Percentiles rank a stretch among this genome's conserved stretches.
phyloP scores from a whole-genome alignment of 2,797 vertebrate genomes.

The Micromesistius poutassou region DNA sequence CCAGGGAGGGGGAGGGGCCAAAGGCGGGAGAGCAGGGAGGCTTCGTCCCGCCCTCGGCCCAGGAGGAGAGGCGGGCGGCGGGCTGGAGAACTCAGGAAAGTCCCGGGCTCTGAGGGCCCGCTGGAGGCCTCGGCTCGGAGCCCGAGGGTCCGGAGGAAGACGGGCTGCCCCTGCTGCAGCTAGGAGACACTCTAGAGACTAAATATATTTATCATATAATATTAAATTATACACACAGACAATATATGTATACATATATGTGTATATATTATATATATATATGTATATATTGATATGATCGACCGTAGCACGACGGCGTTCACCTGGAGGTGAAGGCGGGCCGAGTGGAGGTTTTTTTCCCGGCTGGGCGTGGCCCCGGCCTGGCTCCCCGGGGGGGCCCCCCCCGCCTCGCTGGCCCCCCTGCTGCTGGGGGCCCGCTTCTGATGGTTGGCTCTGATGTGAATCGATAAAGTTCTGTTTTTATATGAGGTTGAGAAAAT shows the following conservation, averaged over 20 bases:
- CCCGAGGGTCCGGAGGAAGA: slow-evolving; percentile 31
- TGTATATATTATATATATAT: background rate
- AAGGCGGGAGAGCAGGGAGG: slow-evolving; percentile 24
- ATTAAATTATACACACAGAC: background rate
- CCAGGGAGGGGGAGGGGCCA: slow-evolving; percentile 12
- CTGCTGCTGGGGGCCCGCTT: slow-evolving; percentile 71
- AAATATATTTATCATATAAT: background rate
- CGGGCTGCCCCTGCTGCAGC: slow-evolving; percentile 11
- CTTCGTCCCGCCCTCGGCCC: slow-evolving; percentile 24
- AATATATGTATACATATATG: background rate
- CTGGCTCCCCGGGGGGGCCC: slow-evolving; percentile 76
- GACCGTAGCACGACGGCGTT: slow-evolving; percentile 38
- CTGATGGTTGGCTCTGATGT: slow-evolving; percentile 79
- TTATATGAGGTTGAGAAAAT: background rate
- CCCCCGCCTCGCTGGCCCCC: background rate
- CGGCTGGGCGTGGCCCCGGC: slow-evolving; percentile 64
- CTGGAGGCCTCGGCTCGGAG: slow-evolving; percentile 19
- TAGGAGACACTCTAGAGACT: background rate
- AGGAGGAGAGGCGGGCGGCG: slow-evolving; percentile 46
- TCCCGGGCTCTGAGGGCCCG: slow-evolving; percentile 26
- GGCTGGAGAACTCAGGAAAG: slow-evolving; percentile 36
- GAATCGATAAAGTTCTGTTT: slow-evolving; percentile 37
- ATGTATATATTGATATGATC: no score
- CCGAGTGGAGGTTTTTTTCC: slow-evolving; percentile 75
- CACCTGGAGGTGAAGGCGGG: slow-evolving; percentile 80